Percentiles rank a stretch among this genome's conserved stretches.
Conservation (phyloP, 2,113 vertebrate genomes). For the Onychostruthus taczanowskii region DNA sequence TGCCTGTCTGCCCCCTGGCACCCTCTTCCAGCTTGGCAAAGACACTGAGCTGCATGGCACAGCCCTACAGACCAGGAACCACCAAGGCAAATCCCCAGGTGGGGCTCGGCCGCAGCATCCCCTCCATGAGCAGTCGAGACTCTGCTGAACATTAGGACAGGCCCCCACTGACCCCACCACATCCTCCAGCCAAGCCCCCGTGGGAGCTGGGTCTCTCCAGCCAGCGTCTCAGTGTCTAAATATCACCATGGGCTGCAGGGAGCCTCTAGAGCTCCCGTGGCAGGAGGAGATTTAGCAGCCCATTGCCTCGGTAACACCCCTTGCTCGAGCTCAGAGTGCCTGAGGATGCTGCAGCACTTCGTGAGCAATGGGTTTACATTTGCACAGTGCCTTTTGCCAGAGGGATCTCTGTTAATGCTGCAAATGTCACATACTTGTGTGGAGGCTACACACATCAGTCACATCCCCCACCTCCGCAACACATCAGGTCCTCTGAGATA, state of each 20-base stretch:
- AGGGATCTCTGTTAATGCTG: not conserved
- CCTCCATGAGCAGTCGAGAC: not conserved
- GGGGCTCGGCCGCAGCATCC: not conserved
- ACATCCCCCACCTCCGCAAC: rapidly evolving
- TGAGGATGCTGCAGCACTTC: rapidly evolving
- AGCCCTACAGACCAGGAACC: rapidly evolving
- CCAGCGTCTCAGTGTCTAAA: not conserved
- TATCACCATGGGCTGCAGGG: not conserved
- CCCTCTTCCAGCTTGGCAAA: not conserved
- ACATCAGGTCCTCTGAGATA: rapidly evolving
- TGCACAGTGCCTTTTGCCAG: not conserved
- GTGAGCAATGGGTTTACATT: not conserved
- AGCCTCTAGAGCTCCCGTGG: not conserved
- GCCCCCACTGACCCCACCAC: not conserved
- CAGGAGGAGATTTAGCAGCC: not conserved
- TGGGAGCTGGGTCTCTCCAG: not conserved
- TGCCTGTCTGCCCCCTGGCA: not conserved
- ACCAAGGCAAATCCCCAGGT: not conserved
- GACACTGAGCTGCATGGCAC: rapidly evolving
- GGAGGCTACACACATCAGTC: not conserved
- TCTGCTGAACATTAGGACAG: not conserved
- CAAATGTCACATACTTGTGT: not conserved
- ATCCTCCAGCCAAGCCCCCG: not conserved
- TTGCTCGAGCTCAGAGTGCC: not conserved
- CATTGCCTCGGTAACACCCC: not conserved